phyloP scores from a whole-genome alignment of 2,113 vertebrate genomes.

The Brachyhypopomus occidentalis region DNA sequence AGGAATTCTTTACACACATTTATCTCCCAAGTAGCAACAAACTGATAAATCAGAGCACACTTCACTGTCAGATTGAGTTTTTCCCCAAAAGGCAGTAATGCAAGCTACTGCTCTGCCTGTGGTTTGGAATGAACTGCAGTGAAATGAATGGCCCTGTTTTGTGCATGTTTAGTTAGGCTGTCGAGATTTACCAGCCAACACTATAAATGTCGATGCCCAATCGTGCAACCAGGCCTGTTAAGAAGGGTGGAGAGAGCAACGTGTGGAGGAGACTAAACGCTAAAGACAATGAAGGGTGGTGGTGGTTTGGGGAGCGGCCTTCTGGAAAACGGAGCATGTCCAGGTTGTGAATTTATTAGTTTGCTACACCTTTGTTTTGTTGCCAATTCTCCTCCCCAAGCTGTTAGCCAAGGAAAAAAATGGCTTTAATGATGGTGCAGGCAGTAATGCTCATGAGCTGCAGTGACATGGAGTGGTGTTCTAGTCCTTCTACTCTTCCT shows the following conservation, averaged over 20 bases:
- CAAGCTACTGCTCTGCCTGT: slow-evolving; percentile 6
- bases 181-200: slow-evolving; percentile 1
- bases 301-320: neutral
- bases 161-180: slow-evolving; percentile 9
- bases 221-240: slow-evolving; percentile 7
- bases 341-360: slow-evolving; percentile 11
- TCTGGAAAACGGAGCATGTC: neutral
- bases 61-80: slow-evolving; percentile 40
- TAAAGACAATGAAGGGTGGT: neutral
- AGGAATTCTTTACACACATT: slow-evolving; percentile 10
- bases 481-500: neutral
- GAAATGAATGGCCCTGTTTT: slow-evolving; percentile 16
- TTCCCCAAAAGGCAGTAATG: slow-evolving; percentile 20
- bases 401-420: neutral
- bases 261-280: neutral
- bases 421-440: slow-evolving; percentile 9
- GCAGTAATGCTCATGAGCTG: slow-evolving; percentile 5
- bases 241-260: neutral
- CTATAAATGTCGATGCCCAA: slow-evolving; percentile 21
- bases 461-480: slow-evolving; percentile 2
- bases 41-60: slow-evolving; percentile 23
- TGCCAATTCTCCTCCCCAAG: neutral
- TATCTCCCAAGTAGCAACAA: slow-evolving; percentile 18
- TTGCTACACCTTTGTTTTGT: slow-evolving; percentile 2
- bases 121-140: slow-evolving; percentile 9